A percentile compares a stretch with the other conserved stretches of the same genome.
phyloP scores from a whole-genome alignment of 2,113 vertebrate genomes.

The Triplophysa dalaica region DNA sequence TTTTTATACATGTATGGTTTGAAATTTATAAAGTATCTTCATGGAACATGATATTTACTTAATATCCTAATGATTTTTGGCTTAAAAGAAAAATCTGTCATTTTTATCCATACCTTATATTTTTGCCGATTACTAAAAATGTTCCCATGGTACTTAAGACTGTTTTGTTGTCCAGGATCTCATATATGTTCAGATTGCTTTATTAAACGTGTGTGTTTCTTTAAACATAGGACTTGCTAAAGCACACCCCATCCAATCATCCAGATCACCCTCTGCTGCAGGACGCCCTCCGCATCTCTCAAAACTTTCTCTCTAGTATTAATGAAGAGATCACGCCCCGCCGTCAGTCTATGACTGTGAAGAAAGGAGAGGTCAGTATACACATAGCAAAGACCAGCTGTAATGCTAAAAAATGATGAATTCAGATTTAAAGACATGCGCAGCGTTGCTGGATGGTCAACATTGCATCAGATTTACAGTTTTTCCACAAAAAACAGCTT shows the following conservation, averaged over 20 bases:
- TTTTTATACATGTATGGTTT: no score
- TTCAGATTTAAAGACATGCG: not conserved
- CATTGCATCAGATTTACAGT: no score
- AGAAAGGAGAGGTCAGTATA: constrained; percentile 92
- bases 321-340: constrained; percentile 97
- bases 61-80: no score
- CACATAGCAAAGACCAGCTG: not conserved
- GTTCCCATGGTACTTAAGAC: no score
- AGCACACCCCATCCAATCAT: constrained; percentile 91
- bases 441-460: no score
- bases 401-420: not conserved
- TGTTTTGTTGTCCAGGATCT: no score
- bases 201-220: not conserved
- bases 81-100: no score
- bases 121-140: no score
- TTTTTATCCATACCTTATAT: no score
- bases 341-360: constrained; percentile 90
- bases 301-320: constrained; percentile 98
- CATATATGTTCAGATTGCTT: not conserved
- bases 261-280: constrained; percentile 90
- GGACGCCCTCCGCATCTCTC: constrained; percentile 93
- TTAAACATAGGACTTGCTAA: constrained; percentile 86
- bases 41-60: no score
- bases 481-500: no score
- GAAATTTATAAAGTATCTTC: no score